Conservation (phyloP, 1,140 invertebrate species). For the Zaprionus nigranus region DNA sequence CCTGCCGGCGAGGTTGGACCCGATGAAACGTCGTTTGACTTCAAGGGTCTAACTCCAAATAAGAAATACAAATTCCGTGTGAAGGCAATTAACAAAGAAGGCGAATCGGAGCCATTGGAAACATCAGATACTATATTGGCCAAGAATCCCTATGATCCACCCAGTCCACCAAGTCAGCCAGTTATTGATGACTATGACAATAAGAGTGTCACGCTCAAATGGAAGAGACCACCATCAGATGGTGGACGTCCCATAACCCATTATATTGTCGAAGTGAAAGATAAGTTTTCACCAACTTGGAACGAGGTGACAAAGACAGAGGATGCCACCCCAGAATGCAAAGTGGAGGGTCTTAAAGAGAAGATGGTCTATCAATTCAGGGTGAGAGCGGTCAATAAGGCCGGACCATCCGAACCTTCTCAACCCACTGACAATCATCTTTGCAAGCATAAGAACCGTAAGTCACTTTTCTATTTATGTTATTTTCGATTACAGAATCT, state of each 20-base stretch:
- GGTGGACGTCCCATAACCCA: slow-evolving; percentile 97
- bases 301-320: slow-evolving; percentile 92
- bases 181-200: slow-evolving; percentile 97
- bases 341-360: slow-evolving; percentile 95
- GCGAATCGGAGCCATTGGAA: slow-evolving; percentile 97
- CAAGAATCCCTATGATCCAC: slow-evolving; percentile 98
- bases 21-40: slow-evolving; percentile 91
- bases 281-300: slow-evolving; percentile 96
- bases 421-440: slow-evolving; percentile 96
- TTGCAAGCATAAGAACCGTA: slow-evolving; percentile 96
- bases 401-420: slow-evolving; percentile 93
- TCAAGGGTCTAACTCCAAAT: slow-evolving; percentile 97
- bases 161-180: slow-evolving; percentile 94
- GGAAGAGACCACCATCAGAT: slow-evolving; percentile 94
- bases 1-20: slow-evolving; percentile 95
- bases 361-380: slow-evolving; percentile 97
- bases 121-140: slow-evolving; percentile 94
- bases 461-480: slow-evolving; percentile 84
- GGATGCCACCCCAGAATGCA: slow-evolving; percentile 90
- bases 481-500: not conserved
- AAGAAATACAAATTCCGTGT: slow-evolving; percentile 99
- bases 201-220: slow-evolving; percentile 94
- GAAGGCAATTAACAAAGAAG: slow-evolving; percentile 99
- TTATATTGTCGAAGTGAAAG: slow-evolving; percentile 98
- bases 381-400: slow-evolving; percentile 96